Evolutionary conservation across 2,888 invertebrate species (phyloP), one percentile per base, ranked within the genome.

Genomic region (Noctua pronuba): DNA sequence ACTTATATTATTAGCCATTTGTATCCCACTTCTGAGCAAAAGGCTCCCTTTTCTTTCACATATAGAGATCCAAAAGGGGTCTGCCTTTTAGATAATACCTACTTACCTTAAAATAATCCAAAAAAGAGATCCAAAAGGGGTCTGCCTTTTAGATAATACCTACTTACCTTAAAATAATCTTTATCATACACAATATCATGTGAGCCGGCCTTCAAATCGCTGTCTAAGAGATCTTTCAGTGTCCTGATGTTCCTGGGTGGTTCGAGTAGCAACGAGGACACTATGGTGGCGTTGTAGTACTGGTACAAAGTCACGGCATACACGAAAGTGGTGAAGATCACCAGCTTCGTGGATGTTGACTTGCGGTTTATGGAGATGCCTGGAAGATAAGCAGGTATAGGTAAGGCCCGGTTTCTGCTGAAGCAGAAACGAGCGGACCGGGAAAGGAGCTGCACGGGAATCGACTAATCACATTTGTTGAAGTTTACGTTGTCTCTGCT

Each of bases 221-320:
- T 98, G 46, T 97, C 93, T 70, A 97, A 89, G 80, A 98, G 91
- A 89, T 98, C 97, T 69, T 95, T 92, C 38, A 98, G 88, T 6
- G 97, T 97, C 79, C 95, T 97, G 66, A 98, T 98, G 41, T 97
- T 97, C 86, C 97, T 97, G 0, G 97, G 97, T 24, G 97, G 96
- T 76, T 97, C 97, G 90, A 97, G 96, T 55, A 98, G 92, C 77
- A 98, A 90, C 0, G 97, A 97, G 0, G 98, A 98, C 1, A 98
- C 98, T 69, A 98, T 97, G 69, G 97, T 97, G 1, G 97, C 98
- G 65, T 98, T 98, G 91, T 98, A 98, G 91, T 97, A 98, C 90
- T 98, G 98, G 91, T 97, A 98, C 66, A 98, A 93, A 31, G 97
- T 95, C 82, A 98, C 95, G 0, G 97, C 95, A 91, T 97, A 97